Evolutionary conservation across 2,888 invertebrate species (phyloP), one percentile per base, ranked within the genome.

Genomic region (Clostera curtula): DNA sequence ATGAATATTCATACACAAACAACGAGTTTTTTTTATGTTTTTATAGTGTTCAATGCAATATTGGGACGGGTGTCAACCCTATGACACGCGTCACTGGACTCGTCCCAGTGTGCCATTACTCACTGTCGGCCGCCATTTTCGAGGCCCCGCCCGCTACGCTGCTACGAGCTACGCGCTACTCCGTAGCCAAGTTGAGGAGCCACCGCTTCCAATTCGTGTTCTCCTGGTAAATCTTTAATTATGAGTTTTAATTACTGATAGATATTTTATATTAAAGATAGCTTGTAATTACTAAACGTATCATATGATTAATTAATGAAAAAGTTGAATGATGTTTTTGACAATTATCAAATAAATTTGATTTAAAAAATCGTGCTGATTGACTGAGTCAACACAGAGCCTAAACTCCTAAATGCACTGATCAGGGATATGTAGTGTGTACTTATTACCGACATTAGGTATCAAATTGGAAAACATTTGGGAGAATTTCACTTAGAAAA

Each of bases 61-160:
- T 19, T 28, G 9, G 24, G 9, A 19, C n/a, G 8, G 12, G 40
- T 46, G 68, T n/a, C 71, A 79, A 34, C 80, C 80, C 83, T 82
- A 58, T 23, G 51, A 66, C 66, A 77, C 80, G 83, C 80, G 82
- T 83, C 82, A 80, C 74, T 73, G 80, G 79, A 72, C 77, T 70
- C 82, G 76, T 82, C 80, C 71, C 75, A 62, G 64, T 56, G 59
- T 58, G 70, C 83, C 80, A 83, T 83, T 83, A 82, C 70, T 83
- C 83, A 83, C 59, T 77, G 83, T 83, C 83, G 72, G 62, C 69
- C 75, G 76, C 82, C 80, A 80, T 79, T 75, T 77, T 72, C 74
- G 66, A 63, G 62, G 49, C 76, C 76, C 60, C 80, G 75, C 80
- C 80, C 72, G 73, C 74, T 74, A 73, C 75, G 76, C 52, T 40